Evolutionary conservation across 2,888 invertebrate genomes (phyloP), one percentile per base, ranked within the genome.

Genomic region (Tenodera sinensis): DNA sequence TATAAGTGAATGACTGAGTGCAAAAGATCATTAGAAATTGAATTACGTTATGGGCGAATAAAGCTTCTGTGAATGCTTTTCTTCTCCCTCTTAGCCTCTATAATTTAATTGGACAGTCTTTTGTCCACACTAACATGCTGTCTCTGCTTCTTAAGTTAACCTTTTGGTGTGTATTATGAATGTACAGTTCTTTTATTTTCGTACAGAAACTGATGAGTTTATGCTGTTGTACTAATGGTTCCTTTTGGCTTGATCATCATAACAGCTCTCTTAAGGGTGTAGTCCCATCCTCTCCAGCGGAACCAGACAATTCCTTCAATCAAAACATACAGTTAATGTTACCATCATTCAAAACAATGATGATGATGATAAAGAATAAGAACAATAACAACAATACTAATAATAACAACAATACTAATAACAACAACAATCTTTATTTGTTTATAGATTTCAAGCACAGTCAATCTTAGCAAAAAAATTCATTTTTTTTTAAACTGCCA

Each of bases 251-350:
- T 97, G 92, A 98, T 98, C 98, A 98, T 97, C 97, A 98, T 98
- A 90, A 96, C 96, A 2, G 98, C 97, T 92, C 96, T 96, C 93
- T 98, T 98, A 91, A 98, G 94, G 28, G 98, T 98, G 94, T 98
- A 98, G 93, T 98, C 98, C 98, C 98, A 98, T 89, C 98, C 98
- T 93, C 97, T 96, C 98, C 98, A 98, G 92, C 98, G 96, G 96
- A 98, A 98, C 98, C 98, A 98, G 9, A 98, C 98, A 91, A 98
- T 98, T 91, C 97, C 97, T 97, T 93, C 42, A 90, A 91, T 42
- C 42, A 42, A 12, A 42, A 42, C 30, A 71, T 7, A 71, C n/a
- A 47, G 8, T 71, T 15, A n/a, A 84, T 88, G 6, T 20, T 83
- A 27, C 1, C 25, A 83, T 27, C 8, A n/a, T 83, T 28, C 28